Percentiles rank a stretch among this genome's conserved stretches.
phyloP scores from a whole-genome alignment of 2,888 invertebrate species.

The Byasa hedistus region DNA sequence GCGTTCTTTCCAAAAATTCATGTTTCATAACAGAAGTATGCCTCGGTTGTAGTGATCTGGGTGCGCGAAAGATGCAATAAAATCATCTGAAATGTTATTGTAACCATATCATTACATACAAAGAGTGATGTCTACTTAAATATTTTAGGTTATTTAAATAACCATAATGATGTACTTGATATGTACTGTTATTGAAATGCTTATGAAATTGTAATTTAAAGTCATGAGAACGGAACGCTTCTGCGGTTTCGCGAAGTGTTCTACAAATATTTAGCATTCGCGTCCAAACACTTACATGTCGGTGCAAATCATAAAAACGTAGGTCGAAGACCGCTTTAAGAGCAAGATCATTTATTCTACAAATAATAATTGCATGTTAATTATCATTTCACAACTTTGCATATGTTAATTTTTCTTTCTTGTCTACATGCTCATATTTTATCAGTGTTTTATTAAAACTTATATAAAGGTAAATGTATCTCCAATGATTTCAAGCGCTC shows the following conservation, averaged over 20 bases:
- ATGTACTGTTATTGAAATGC: constrained; percentile 31
- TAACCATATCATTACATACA: no score
- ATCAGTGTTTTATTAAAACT: no score
- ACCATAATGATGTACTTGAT: constrained; percentile 25
- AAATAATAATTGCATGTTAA: constrained; percentile 2
- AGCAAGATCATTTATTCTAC: constrained; percentile 8
- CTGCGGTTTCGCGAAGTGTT: constrained; percentile 50
- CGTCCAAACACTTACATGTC: constrained; percentile 47
- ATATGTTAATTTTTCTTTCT: no score
- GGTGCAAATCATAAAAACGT: constrained; percentile 39
- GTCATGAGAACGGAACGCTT: constrained; percentile 40
- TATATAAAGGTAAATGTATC: no score
- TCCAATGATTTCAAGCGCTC: background rate
- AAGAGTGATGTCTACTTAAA: no score
- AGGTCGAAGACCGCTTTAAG: constrained; percentile 38
- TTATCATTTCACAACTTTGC: constrained; percentile 2
- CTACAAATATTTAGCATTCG: constrained; percentile 58
- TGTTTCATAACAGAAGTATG: no score
- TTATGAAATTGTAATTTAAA: constrained; percentile 38
- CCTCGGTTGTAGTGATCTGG: no score
- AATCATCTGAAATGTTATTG: no score
- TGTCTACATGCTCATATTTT: no score
- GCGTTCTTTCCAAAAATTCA: no score
- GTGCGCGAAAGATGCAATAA: no score
- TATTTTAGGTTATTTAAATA: constrained; percentile 6